Conservation (phyloP, 2,113 vertebrate species). For the Motacilla alba region DNA sequence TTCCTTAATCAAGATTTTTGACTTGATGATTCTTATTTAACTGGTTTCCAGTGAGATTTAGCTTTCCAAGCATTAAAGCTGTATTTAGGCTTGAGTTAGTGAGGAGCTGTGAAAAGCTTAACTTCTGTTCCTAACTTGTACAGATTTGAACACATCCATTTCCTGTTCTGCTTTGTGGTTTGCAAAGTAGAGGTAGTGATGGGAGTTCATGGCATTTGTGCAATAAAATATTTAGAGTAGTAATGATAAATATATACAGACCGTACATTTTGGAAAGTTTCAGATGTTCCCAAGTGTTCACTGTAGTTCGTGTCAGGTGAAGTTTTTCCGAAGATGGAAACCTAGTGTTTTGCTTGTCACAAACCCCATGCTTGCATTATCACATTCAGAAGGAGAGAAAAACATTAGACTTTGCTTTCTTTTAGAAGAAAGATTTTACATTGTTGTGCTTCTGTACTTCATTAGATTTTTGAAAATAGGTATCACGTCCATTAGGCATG, state of each 20-base stretch:
- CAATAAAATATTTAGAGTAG: conserved; percentile 6
- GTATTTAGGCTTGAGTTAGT: background rate
- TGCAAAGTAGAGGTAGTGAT: background rate
- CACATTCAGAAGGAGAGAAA: background rate
- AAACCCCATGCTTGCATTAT: background rate
- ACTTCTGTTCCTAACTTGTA: background rate
- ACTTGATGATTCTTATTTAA: background rate
- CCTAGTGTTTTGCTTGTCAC: background rate
- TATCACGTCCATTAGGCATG: background rate
- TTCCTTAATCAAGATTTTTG: background rate
- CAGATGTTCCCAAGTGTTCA: background rate
- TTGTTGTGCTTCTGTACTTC: background rate
- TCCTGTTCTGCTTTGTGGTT: background rate
- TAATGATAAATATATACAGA: background rate
- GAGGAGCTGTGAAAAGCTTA: background rate
- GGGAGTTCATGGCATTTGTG: background rate
- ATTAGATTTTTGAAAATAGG: background rate
- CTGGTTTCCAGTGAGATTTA: background rate
- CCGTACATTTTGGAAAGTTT: background rate
- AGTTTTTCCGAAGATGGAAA: background rate
- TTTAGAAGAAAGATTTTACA: background rate
- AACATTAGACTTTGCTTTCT: background rate
- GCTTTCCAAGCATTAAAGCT: background rate
- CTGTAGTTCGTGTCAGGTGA: background rate
- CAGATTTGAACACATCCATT: background rate